Conservation (phyloP, 2,888 invertebrate genomes). For the Acanthoscelides obtectus region DNA sequence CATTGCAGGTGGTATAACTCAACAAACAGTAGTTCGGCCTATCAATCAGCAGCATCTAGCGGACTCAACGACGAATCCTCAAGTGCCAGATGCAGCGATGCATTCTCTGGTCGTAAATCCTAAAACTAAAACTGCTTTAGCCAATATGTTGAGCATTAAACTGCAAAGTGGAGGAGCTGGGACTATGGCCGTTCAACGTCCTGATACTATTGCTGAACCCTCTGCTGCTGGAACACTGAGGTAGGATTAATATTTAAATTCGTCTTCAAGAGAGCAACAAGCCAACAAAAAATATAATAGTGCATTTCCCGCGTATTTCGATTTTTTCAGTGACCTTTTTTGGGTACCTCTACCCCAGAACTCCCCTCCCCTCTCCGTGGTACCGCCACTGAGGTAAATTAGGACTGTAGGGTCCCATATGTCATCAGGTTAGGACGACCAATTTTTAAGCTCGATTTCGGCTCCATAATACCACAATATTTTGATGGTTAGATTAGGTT, state of each 20-base stretch:
- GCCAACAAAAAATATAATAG: no score
- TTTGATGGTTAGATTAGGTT: no score
- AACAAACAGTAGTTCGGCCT: conserved; percentile 21
- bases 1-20: conserved; percentile 1
- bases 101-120: conserved; percentile 58
- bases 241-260: conserved; percentile 36
- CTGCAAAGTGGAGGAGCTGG: conserved; percentile 56
- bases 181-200: conserved; percentile 46
- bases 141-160: conserved; percentile 87
- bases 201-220: conserved; percentile 36
- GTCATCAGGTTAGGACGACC: no score
- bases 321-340: no score
- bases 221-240: conserved; percentile 66
- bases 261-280: no score
- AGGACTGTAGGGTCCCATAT: no score
- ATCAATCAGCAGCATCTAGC: conserved; percentile 27
- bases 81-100: conserved; percentile 13
- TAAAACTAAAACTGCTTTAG: conserved; percentile 92
- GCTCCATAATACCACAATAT: no score
- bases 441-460: no score
- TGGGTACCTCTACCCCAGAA: no score
- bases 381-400: no score
- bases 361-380: no score
- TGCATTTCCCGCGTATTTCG: no score
- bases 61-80: conserved; percentile 31